phyloP scores from a whole-genome alignment of 2,113 vertebrate genomes.

The Marcusenius ussheri region DNA sequence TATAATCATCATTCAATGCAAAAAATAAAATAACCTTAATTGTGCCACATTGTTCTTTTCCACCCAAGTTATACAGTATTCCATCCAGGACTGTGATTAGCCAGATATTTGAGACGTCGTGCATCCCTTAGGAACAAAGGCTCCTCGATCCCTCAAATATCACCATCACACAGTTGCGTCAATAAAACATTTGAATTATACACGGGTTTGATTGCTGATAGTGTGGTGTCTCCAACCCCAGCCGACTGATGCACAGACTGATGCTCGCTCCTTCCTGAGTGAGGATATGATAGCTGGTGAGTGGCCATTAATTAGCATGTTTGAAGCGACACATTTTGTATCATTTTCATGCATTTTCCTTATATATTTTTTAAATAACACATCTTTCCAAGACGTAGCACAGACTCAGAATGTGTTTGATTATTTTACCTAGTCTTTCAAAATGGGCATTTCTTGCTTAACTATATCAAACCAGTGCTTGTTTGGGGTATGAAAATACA shows the following conservation, averaged over 20 bases:
- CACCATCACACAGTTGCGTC: not conserved
- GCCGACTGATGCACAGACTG: conserved; percentile 68
- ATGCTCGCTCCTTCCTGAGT: conserved; percentile 68
- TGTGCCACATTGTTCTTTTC: not conserved
- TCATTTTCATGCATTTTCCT: not conserved
- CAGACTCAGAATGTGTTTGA: not conserved
- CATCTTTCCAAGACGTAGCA: not conserved
- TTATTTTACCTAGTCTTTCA: not conserved
- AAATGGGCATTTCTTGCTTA: not conserved
- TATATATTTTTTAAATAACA: not conserved
- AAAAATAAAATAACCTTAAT: not conserved
- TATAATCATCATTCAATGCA: not conserved
- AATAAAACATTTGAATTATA: not conserved
- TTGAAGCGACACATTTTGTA: not conserved
- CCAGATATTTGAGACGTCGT: not conserved
- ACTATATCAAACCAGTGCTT: not conserved
- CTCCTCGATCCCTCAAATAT: not conserved
- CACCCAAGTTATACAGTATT: not conserved
- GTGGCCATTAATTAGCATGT: conserved; percentile 13
- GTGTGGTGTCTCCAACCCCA: conserved; percentile 17
- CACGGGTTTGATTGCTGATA: not conserved
- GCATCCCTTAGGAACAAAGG: not conserved
- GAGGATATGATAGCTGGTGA: conserved; percentile 69
- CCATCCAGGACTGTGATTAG: not conserved
- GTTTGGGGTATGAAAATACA: not conserved